phyloP scores from a whole-genome alignment of 1,140 invertebrate species.

The Drosophila sturtevanti region DNA sequence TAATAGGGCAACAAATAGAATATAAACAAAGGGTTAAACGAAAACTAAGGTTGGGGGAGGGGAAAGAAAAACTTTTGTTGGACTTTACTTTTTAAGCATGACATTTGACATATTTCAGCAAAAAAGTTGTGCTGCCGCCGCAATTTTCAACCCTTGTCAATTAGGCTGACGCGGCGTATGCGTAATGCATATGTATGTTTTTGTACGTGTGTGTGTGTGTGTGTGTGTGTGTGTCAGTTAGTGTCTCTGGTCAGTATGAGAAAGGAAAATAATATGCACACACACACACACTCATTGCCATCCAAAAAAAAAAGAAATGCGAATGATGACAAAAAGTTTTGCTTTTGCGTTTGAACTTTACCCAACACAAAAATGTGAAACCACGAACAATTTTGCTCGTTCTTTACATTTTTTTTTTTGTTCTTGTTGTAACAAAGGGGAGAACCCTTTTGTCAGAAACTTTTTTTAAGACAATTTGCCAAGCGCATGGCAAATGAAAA shows the following conservation, averaged over 20 bases:
- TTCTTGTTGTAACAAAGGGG: slow-evolving; percentile 13
- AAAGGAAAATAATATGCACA: slow-evolving; percentile 36
- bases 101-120: slow-evolving; percentile 75
- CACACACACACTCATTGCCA: neutral
- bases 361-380: slow-evolving; percentile 15
- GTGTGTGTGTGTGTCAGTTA: slow-evolving; percentile 8
- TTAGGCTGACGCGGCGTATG: slow-evolving; percentile 76
- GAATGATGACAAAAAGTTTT: slow-evolving; percentile 59
- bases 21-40: slow-evolving; percentile 28
- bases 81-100: slow-evolving; percentile 40
- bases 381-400: neutral
- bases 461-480: slow-evolving; percentile 50
- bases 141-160: slow-evolving; percentile 74
- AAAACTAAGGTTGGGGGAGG: slow-evolving; percentile 22
- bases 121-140: slow-evolving; percentile 63
- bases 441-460: slow-evolving; percentile 50
- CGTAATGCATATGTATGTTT: slow-evolving; percentile 49
- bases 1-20: neutral
- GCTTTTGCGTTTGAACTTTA: slow-evolving; percentile 58
- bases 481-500: slow-evolving; percentile 21
- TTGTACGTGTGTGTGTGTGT: slow-evolving; percentile 10
- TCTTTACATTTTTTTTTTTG: neutral
- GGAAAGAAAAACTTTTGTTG: slow-evolving; percentile 30
- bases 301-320: slow-evolving; percentile 37
- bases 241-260: slow-evolving; percentile 26